Evolutionary conservation across 2,888 invertebrate species (phyloP), one percentile per base, ranked within the genome.

Genomic region (Cephus runcator): DNA sequence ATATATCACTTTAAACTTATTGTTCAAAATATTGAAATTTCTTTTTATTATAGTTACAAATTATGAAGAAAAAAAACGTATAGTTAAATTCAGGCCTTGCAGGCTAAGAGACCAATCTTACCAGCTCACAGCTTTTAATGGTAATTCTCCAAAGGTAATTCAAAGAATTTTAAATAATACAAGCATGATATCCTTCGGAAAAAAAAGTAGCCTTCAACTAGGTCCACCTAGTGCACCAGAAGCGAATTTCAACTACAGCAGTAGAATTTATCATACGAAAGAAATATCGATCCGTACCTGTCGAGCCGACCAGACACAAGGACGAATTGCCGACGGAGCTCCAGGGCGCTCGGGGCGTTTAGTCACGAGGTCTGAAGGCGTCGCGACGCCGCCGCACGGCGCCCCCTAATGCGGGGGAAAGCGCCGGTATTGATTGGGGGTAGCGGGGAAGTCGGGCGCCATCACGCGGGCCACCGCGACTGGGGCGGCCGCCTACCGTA

Each of bases 391-490:
- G 83, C 73, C 79, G 75, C 35, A 80, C 75, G 79, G 79, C 88
- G 87, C 88, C 87, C 86, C 84, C 87, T 86, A 85, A 87, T 85
- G 87, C 88, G 83, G 87, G 86, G 81, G 81, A 83, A 84, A 82
- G 82, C 81, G 81, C 82, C 77, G 78, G 88, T 86, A 86, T 85
- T 87, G 86, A 88, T 88, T 88, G 86, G 83, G 84, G 82, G 84
- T 77, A 80, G 83, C 79, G 81, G 82, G 78, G 84, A 69, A 85
- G 80, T 79, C 80, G 83, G 87, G 85, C 85, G 85, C 86, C 86
- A 86, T 86, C 85, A 85, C 86, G 87, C 87, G 86, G 86, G 81
- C 85, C 82, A 82, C 86, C 86, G 86, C 87, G 83, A 85, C 85
- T 84, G 87, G 76, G 79, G 69, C 73, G 69, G 76, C 77, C 75